Evolutionary conservation across 2,113 vertebrate species (phyloP).

Genomic region (Sinocyclocheilus maitianheensis): DNA sequence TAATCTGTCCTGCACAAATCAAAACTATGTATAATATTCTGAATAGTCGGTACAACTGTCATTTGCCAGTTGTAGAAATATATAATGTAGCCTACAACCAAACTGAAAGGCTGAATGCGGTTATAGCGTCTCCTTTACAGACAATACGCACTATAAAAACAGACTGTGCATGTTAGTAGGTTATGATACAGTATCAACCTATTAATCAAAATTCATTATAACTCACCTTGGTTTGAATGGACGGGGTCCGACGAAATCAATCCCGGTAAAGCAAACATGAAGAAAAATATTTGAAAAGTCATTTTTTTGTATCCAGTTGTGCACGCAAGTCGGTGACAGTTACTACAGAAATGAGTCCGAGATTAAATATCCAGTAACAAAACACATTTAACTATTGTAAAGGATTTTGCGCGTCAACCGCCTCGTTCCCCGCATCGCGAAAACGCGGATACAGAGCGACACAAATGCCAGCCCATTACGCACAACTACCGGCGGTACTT

Average conservation of each 20-base stretch:
- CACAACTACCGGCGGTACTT: not conserved
- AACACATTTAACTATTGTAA: constrained; percentile 46
- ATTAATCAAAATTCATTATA: constrained; percentile 18
- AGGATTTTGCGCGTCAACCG: constrained; percentile 6
- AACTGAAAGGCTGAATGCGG: not conserved
- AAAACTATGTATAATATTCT: not conserved
- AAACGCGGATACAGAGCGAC: constrained; percentile 25
- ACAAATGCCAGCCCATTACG: constrained; percentile 45
- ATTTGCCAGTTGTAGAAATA: not conserved
- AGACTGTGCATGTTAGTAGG: not conserved
- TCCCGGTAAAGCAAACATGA: constrained; percentile 70
- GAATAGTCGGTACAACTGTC: not conserved
- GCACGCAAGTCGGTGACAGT: not conserved
- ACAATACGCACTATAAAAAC: not conserved
- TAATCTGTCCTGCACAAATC: not conserved
- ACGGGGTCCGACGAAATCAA: constrained; percentile 70
- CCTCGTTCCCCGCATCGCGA: constrained; percentile 32
- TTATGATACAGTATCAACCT: not conserved
- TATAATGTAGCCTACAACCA: not conserved
- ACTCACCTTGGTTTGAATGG: constrained; percentile 76
- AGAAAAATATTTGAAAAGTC: constrained; percentile 66
- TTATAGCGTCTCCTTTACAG: not conserved
- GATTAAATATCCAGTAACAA: constrained; percentile 1
- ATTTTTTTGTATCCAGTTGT: constrained; percentile 49
- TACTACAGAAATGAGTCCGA: not conserved